phyloP scores from a whole-genome alignment of 2,797 vertebrate species.

The Lophius americanus region DNA sequence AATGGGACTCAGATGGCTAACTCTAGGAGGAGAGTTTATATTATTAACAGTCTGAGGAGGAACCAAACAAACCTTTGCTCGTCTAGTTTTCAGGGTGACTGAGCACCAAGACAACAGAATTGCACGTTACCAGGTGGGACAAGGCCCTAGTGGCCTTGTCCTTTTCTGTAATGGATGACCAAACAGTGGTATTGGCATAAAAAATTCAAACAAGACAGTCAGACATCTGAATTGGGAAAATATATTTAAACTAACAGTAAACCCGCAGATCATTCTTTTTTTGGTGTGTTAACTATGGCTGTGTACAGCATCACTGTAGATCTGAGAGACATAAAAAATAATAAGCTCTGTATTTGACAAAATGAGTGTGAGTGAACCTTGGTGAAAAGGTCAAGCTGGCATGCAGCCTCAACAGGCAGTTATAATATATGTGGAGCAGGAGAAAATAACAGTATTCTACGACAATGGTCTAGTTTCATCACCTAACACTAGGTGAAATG shows the following conservation, averaged over 20 bases:
- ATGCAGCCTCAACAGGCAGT: slow-evolving; percentile 11
- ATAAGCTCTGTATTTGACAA: slow-evolving; percentile 18
- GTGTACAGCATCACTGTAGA: neutral
- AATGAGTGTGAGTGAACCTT: slow-evolving; percentile 20
- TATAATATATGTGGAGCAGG: neutral
- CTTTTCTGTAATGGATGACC: slow-evolving; percentile 35
- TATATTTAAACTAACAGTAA: slow-evolving; percentile 2
- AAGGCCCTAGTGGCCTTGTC: slow-evolving; percentile 3
- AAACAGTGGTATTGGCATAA: slow-evolving; percentile 10
- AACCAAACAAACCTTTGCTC: slow-evolving; percentile 22
- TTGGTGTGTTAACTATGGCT: neutral
- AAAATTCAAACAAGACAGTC: slow-evolving; percentile 29
- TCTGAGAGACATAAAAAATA: slow-evolving; percentile 14
- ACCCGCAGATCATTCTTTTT: neutral
- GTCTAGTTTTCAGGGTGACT: slow-evolving; percentile 28
- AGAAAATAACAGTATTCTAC: neutral
- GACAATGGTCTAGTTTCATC: slow-evolving; percentile 9
- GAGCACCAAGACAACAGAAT: slow-evolving; percentile 17
- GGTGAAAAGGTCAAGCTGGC: slow-evolving; percentile 37
- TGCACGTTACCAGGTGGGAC: slow-evolving; percentile 18
- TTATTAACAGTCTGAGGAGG: slow-evolving; percentile 19
- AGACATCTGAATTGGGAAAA: slow-evolving; percentile 2
- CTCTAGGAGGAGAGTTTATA: slow-evolving; percentile 13
- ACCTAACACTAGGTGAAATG: neutral
- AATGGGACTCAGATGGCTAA: slow-evolving; percentile 18